These are phyloP conservation scores for Apodemus speciosus DNA, from an alignment of 2,113 vertebrate genomes.

Conservation along the genomic window DNA sequence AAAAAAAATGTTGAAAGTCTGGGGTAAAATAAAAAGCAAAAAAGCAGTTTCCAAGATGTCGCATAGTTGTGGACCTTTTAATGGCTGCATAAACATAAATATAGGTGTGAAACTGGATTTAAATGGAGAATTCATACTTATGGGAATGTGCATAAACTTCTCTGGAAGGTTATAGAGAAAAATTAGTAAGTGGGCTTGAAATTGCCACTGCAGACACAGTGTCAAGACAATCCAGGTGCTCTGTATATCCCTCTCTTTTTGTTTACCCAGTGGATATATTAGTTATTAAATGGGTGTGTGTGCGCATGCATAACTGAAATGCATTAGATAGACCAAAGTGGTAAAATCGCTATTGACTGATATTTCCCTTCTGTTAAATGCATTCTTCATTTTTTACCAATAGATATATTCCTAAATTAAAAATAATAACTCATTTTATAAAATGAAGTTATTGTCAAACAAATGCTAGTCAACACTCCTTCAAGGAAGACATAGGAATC, in stretches of 20 bases:
- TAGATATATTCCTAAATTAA: neutral
- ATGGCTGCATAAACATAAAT: neutral
- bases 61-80: neutral
- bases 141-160: slow-evolving; percentile 16
- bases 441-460: neutral
- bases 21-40: slow-evolving; percentile 35
- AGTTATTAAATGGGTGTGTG: neutral
- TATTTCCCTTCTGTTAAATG: neutral
- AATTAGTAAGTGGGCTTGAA: neutral
- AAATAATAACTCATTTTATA: neutral
- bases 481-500: neutral
- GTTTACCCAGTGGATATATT: neutral
- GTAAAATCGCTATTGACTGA: neutral
- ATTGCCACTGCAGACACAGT: neutral
- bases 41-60: slow-evolving; percentile 9
- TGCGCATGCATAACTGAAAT: neutral
- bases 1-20: neutral
- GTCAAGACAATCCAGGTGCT: neutral
- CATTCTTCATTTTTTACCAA: neutral
- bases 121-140: slow-evolving; percentile 38
- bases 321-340: neutral
- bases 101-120: slow-evolving; percentile 11
- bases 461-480: neutral
- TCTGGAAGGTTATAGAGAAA: slow-evolving; percentile 3
- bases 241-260: neutral